Percentiles rank a stretch among this genome's conserved stretches.
phyloP scores from a whole-genome alignment of 2,888 invertebrate species.

The Plebejus argus region DNA sequence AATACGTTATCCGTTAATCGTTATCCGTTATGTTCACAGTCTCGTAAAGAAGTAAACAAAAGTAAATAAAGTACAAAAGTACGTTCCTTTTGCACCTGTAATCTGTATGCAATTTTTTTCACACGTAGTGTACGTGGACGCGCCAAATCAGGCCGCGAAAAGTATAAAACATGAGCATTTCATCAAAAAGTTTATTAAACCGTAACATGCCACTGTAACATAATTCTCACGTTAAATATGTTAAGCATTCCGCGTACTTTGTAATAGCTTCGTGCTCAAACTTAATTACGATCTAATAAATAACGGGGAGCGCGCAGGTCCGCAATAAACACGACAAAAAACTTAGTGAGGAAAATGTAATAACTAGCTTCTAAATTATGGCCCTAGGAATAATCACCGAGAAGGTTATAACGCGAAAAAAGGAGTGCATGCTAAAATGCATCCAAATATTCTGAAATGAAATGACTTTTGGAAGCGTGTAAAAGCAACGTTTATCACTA shows the following conservation, averaged over 20 bases:
- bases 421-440: neutral
- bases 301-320: conserved; percentile 23
- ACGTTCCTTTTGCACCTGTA: neutral
- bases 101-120: neutral
- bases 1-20: too few species aligned
- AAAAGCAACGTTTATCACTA: neutral
- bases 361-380: conserved; percentile 25
- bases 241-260: conserved; percentile 33
- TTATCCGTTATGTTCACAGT: too few species aligned
- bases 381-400: neutral
- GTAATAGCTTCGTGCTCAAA: conserved; percentile 33
- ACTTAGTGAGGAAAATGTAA: conserved; percentile 24
- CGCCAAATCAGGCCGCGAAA: neutral
- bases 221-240: conserved; percentile 32
- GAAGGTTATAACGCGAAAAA: conserved; percentile 5
- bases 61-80: too few species aligned
- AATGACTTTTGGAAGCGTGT: neutral
- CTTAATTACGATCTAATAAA: conserved; percentile 34
- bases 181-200: conserved; percentile 22
- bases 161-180: conserved; percentile 12
- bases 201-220: conserved; percentile 26
- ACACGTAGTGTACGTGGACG: neutral
- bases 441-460: neutral
- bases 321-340: conserved; percentile 28
- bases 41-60: too few species aligned